Evolutionary conservation across 1,140 invertebrate genomes (phyloP).

Genomic region (Monochamus saltuarius): DNA sequence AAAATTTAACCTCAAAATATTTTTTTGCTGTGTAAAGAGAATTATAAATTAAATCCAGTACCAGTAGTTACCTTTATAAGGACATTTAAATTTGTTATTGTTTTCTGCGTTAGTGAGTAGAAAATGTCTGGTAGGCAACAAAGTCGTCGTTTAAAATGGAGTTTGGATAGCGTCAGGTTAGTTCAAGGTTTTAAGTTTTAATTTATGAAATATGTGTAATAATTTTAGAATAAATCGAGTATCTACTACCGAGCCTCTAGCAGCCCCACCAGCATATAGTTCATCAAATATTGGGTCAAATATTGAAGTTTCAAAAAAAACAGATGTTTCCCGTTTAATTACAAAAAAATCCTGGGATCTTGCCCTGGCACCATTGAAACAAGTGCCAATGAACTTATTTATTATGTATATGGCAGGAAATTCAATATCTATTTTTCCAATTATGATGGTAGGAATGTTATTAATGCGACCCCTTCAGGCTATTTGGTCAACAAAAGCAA

Average conservation of each 20-base stretch:
- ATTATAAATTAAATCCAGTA: too few species aligned
- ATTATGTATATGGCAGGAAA: constrained; percentile 99
- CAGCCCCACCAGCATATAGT: constrained; percentile 82
- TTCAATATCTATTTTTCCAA: constrained; percentile 98
- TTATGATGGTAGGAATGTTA: constrained; percentile 99
- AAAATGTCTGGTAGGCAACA: constrained; percentile 33
- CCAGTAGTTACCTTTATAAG: too few species aligned
- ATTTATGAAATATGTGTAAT: not conserved
- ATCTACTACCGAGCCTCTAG: constrained; percentile 50
- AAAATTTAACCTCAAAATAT: constrained; percentile 12
- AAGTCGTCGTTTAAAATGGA: constrained; percentile 44
- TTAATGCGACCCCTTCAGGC: constrained; percentile 95
- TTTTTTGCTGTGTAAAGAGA: not conserved
- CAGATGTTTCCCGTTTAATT: constrained; percentile 79
- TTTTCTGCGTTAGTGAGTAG: not conserved
- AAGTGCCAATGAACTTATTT: constrained; percentile 98
- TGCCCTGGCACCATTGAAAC: constrained; percentile 90
- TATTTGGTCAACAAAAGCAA: constrained; percentile 84
- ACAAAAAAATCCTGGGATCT: constrained; percentile 98
- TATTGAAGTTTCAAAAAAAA: constrained; percentile 71
- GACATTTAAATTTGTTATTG: too few species aligned
- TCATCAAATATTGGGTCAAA: constrained; percentile 68
- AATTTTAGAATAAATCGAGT: constrained; percentile 35
- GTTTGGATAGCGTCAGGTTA: constrained; percentile 43
- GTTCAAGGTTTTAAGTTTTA: constrained; percentile 5